These are phyloP conservation scores for Sphaerophoria rueppellii DNA, from an alignment of 2,888 invertebrate species.

Conservation along the genomic window DNA sequence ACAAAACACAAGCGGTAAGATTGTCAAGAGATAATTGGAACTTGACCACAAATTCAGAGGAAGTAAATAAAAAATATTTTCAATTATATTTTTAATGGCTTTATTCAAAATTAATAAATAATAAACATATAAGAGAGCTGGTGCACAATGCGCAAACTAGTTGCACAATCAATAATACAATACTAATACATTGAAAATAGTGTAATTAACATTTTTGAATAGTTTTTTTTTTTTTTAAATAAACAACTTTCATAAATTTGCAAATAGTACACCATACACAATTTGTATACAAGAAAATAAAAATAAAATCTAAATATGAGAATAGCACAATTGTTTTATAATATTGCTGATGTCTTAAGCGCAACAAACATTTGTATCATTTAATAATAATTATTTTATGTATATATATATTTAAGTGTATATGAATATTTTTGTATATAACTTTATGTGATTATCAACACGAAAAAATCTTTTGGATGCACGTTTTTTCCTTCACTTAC, in stretches of 20 bases:
- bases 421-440: slow-evolving; percentile 29
- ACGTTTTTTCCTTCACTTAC: slow-evolving; percentile 57
- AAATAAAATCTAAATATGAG: slow-evolving; percentile 51
- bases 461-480: slow-evolving; percentile 62
- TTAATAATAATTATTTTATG: slow-evolving; percentile 27
- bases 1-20: background rate
- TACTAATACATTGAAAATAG: slow-evolving; percentile 55
- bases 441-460: slow-evolving; percentile 45
- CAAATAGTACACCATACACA: slow-evolving; percentile 53
- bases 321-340: slow-evolving; percentile 70
- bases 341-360: slow-evolving; percentile 66
- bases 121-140: slow-evolving; percentile 66
- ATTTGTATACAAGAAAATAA: slow-evolving; percentile 32
- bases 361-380: slow-evolving; percentile 65
- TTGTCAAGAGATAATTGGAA: no score
- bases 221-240: slow-evolving; percentile 29
- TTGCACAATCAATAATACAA: slow-evolving; percentile 61
- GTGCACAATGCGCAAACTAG: slow-evolving; percentile 61
- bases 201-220: slow-evolving; percentile 42
- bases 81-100: slow-evolving; percentile 50
- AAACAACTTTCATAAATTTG: background rate
- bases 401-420: slow-evolving; percentile 19
- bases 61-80: background rate
- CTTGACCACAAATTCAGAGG: no score
- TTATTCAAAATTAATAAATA: slow-evolving; percentile 72